A percentile compares a stretch with the other conserved stretches of the same genome.
phyloP scores from a whole-genome alignment of 2,888 invertebrate species.

The Aphodius sticticus region DNA sequence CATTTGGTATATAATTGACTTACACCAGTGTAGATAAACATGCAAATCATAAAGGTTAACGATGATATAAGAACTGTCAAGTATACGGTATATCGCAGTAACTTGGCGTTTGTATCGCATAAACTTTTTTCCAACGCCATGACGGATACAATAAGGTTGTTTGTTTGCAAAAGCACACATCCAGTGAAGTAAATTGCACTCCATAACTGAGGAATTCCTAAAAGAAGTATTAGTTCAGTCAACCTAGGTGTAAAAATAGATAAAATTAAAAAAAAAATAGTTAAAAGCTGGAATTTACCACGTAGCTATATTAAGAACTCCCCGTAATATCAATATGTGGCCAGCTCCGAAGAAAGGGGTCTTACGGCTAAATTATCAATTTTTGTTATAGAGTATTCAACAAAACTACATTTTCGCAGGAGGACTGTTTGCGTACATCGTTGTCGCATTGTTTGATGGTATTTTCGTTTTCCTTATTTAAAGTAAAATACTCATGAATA shows the following conservation, averaged over 20 bases:
- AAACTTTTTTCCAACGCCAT: slow-evolving; percentile 22
- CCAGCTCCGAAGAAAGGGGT: too few species aligned
- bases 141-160: background rate
- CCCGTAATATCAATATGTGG: too few species aligned
- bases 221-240: background rate
- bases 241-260: background rate
- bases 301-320: too few species aligned
- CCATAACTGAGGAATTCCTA: slow-evolving; percentile 27
- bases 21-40: slow-evolving; percentile 8
- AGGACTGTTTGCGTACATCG: too few species aligned
- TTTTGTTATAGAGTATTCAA: too few species aligned
- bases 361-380: too few species aligned
- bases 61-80: background rate
- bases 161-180: slow-evolving; percentile 9
- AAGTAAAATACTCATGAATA: too few species aligned
- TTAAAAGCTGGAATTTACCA: too few species aligned
- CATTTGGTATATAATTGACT: background rate
- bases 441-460: too few species aligned
- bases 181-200: slow-evolving; percentile 13
- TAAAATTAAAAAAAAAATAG: background rate
- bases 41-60: background rate
- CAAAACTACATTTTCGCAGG: too few species aligned
- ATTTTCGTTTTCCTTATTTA: too few species aligned
- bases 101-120: slow-evolving; percentile 12
- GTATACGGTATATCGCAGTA: slow-evolving; percentile 22